Conservation (phyloP, 2,888 invertebrate genomes). For the Callimorpha dominula region DNA sequence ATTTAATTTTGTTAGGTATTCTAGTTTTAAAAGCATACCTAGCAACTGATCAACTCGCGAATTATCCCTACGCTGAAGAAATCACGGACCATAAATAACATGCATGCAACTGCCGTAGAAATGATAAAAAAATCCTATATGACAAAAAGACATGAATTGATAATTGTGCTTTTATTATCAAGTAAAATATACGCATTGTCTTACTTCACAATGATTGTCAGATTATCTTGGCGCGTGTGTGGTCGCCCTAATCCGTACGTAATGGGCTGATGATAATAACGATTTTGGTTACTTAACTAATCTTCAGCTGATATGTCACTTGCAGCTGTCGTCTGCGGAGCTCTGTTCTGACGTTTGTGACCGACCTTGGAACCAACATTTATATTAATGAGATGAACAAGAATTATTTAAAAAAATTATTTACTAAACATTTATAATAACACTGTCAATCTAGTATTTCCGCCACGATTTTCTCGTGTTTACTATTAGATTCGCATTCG, state of each 20-base stretch:
- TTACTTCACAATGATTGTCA: constrained; percentile 19
- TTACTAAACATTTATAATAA: constrained; percentile 2
- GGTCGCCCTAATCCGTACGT: constrained; percentile 64
- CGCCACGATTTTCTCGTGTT: background rate
- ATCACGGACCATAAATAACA: too few species aligned
- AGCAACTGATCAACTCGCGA: background rate
- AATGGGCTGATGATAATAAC: constrained; percentile 18
- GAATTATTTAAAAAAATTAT: background rate
- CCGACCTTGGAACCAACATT: background rate
- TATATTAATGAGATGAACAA: background rate
- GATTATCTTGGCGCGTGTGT: constrained; percentile 66
- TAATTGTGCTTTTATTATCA: constrained; percentile 23
- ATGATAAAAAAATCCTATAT: background rate
- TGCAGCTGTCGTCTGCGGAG: background rate
- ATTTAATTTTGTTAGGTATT: too few species aligned
- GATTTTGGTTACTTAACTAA: background rate
- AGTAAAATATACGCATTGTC: constrained; percentile 26
- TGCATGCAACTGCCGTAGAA: too few species aligned
- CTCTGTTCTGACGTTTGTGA: background rate
- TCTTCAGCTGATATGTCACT: background rate
- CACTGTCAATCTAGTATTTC: background rate
- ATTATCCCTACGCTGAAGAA: background rate
- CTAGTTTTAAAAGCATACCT: too few species aligned
- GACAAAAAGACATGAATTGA: background rate
- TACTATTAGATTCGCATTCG: background rate